Percentiles rank a stretch among this genome's conserved stretches.
These are phyloP conservation scores for Syngnathoides biaculeatus DNA, from an alignment of 2,113 vertebrate species.

Conservation along the genomic window DNA sequence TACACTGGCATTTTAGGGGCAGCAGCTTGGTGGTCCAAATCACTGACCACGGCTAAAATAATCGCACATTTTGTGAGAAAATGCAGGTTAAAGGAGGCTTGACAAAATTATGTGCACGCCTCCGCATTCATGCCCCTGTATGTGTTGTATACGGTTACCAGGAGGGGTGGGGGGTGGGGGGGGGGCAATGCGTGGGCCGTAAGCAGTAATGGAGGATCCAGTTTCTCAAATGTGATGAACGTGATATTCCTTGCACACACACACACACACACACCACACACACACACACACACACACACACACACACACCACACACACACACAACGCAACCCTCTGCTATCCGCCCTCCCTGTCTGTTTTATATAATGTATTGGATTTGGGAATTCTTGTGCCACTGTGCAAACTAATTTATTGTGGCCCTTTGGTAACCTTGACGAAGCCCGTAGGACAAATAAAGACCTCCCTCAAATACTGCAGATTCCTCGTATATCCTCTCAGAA, in stretches of 20 bases:
- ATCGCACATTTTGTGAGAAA: not conserved
- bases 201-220: slow-evolving; percentile 60
- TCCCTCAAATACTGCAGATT: not conserved
- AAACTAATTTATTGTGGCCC: not conserved
- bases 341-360: slow-evolving; percentile 4
- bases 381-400: not conserved
- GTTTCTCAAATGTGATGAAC: slow-evolving; percentile 69
- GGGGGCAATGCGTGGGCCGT: slow-evolving; percentile 51
- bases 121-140: slow-evolving; percentile 61
- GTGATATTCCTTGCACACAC: slow-evolving; percentile 61
- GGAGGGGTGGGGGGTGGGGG: slow-evolving; percentile 31
- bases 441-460: not conserved
- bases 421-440: not conserved
- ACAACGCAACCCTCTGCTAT: slow-evolving; percentile 45
- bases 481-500: not conserved
- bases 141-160: slow-evolving; percentile 54
- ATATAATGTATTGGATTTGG: not conserved
- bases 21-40: not conserved
- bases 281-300: slow-evolving; percentile 17
- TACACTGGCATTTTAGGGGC: not conserved
- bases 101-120: slow-evolving; percentile 1
- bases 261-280: slow-evolving; percentile 18
- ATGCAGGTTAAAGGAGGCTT: not conserved
- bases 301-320: slow-evolving; percentile 21
- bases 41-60: not conserved